Evolutionary conservation across 2,797 vertebrate species (phyloP).

Genomic region (Gymnocypris eckloni): DNA sequence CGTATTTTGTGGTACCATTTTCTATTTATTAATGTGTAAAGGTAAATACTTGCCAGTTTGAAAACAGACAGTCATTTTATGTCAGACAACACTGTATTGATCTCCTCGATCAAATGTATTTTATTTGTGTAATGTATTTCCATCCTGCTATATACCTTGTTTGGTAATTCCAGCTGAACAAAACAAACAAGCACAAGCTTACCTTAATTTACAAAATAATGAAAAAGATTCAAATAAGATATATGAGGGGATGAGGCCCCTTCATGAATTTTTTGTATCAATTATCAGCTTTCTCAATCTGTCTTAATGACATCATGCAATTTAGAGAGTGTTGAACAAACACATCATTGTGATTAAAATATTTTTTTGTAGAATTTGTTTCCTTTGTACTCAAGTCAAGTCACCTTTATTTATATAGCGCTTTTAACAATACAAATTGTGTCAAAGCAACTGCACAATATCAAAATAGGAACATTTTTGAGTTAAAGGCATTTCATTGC

Average conservation of each 20-base stretch:
- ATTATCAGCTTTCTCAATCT: neutral
- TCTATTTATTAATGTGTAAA: neutral
- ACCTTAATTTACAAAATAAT: neutral
- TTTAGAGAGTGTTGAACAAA: neutral
- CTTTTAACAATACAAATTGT: no score
- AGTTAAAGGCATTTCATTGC: no score
- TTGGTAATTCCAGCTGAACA: neutral
- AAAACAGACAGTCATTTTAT: neutral
- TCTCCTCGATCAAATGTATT: neutral
- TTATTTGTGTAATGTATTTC: conserved; percentile 6
- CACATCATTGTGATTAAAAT: neutral
- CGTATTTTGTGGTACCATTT: neutral
- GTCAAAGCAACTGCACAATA: no score
- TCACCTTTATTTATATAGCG: no score
- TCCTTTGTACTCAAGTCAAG: neutral
- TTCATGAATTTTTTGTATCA: neutral
- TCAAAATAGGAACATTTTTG: no score
- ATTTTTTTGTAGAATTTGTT: neutral
- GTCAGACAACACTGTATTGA: neutral
- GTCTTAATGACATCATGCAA: neutral
- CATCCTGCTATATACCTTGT: neutral
- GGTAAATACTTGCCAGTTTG: neutral
- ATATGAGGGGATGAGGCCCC: neutral
- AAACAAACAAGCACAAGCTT: neutral
- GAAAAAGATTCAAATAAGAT: neutral